Base-by-base conservation (phyloP, 2,113 vertebrate genomes). In the Amblyopsis rosae region DNA sequence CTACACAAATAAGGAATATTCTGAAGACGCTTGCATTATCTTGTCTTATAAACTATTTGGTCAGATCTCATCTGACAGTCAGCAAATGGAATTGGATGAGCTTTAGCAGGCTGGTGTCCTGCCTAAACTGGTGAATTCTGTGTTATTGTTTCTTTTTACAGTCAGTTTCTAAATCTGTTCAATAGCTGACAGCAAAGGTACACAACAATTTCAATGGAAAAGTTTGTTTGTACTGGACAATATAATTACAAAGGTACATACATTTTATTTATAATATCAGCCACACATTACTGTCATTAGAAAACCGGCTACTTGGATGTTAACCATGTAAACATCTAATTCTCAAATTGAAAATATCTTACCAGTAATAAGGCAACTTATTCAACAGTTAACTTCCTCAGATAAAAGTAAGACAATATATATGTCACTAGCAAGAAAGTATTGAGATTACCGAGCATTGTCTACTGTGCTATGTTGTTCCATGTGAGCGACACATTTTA, bases 61-160 rank as follows among this genome's bases (percentile, higher is more conserved):
- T 72, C 75, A 75, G 79, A 82, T 81, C 57, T 58, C 48, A 50
- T 7, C 26, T 26, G 26, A 26, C 26, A 6, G 17, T 80, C 73
- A 76, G 71, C 76, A 82, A 79, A 85, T 80, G 62, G 85, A 69
- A 69, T 90, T 86, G 89, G 46, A 48, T 54, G 72, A 81, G 75
- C 71, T 82, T 87, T 82, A 69, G 69, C 76, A 81, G 72, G 65
- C 65, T 73, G 78, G 33, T 17, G 57, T 75, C 70, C 70, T 17
- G 26, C 12, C 15, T 49, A 58, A 17, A 47, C 69, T 64, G 59
- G 15, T 68, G 50, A 54, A 45, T 47, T 32, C 26, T 12, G 7
- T 26, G 64, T 82, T 69, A 59, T 67, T 26, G 26, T 26, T 26
- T 26, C 26, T 26, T 26, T 26, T 26, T 26, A 26, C 26, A 26